Conservation (phyloP, 2,113 vertebrate species). For the Ivindomyrus marchei region DNA sequence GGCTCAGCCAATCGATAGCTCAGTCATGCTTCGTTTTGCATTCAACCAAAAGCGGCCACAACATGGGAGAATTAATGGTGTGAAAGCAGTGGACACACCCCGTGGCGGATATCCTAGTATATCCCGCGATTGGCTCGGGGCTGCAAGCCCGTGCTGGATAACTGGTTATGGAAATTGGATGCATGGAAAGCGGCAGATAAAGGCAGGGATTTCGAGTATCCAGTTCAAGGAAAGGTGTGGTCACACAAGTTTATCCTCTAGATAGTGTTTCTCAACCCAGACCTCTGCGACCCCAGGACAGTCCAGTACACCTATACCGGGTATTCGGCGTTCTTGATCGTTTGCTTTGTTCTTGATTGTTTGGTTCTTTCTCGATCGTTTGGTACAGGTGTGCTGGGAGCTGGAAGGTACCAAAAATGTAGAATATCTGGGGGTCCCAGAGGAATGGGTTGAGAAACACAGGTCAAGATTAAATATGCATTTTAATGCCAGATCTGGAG, state of each 20-base stretch:
- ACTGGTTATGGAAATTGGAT: neutral
- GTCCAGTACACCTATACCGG: neutral
- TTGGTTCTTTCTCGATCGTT: neutral
- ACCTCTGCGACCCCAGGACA: neutral
- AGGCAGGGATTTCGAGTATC: neutral
- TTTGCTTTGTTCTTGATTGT: neutral
- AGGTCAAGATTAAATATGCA: neutral
- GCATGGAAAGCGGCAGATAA: neutral
- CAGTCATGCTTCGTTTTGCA: neutral
- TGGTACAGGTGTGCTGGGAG: neutral
- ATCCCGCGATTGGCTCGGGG: neutral
- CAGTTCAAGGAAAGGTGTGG: neutral
- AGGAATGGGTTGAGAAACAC: neutral
- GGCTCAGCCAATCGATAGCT: neutral
- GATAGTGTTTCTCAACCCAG: neutral
- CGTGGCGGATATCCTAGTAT: neutral
- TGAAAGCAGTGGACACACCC: neutral
- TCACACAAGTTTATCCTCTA: neutral
- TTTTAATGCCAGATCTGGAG: neutral
- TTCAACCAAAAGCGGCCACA: neutral
- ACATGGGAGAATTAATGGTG: neutral
- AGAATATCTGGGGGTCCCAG: neutral
- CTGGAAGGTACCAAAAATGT: neutral
- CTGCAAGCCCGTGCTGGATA: neutral
- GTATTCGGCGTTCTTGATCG: neutral